These are phyloP conservation scores for Calameuta idolon DNA, from an alignment of 2,888 invertebrate genomes.

Conservation along the genomic window DNA sequence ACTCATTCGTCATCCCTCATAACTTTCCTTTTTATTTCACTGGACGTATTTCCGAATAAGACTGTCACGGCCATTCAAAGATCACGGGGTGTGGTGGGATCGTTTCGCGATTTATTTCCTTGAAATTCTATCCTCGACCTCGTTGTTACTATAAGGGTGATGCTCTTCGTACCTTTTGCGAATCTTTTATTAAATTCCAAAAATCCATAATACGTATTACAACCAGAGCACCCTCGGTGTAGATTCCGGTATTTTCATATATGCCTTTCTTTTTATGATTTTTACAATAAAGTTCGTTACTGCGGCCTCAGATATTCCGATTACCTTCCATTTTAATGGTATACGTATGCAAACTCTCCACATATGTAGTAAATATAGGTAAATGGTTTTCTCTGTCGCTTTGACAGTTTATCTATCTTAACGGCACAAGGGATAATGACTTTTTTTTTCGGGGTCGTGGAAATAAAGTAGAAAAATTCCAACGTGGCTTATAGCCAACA, in stretches of 20 bases:
- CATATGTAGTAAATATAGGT: background rate
- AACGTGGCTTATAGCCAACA: background rate
- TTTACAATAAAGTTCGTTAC: constrained; percentile 49
- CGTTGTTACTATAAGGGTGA: constrained; percentile 17
- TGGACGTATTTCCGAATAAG: constrained; percentile 22
- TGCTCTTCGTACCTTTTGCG: constrained; percentile 20
- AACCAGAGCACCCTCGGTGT: constrained; percentile 12
- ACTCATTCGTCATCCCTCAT: constrained; percentile 6
- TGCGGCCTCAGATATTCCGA: background rate
- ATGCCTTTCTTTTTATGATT: constrained; percentile 43
- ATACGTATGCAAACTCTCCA: background rate
- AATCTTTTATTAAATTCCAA: constrained; percentile 22
- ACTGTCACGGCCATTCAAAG: constrained; percentile 18
- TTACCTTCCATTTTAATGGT: background rate
- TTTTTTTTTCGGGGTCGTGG: background rate
- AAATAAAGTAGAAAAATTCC: background rate
- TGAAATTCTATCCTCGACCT: constrained; percentile 27
- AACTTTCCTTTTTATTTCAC: constrained; percentile 21
- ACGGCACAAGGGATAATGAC: background rate
- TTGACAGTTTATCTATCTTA: background rate
- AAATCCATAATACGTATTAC: constrained; percentile 8
- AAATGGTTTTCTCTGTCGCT: background rate
- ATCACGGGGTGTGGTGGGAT: constrained; percentile 9
- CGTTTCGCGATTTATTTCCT: constrained; percentile 21
- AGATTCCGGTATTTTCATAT: constrained; percentile 32